Conservation (phyloP, 2,888 invertebrate species). For the Sphaerolaimus hirsutus region DNA sequence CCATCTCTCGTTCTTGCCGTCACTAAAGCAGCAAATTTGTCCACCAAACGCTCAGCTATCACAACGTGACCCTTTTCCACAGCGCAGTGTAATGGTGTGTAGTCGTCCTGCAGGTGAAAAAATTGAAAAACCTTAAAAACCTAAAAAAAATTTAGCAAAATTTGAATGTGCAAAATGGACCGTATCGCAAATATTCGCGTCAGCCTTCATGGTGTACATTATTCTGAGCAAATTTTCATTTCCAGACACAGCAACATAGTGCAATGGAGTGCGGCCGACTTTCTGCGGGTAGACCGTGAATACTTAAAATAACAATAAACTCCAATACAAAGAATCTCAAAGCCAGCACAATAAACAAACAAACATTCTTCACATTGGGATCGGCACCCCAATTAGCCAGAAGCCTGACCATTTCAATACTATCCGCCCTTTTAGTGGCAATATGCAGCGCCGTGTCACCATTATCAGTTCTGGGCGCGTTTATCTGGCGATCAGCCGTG, state of each 20-base stretch:
- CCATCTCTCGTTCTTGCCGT: slow-evolving; percentile 42
- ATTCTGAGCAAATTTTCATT: slow-evolving; percentile 81
- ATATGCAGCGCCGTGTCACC: slow-evolving; percentile 84
- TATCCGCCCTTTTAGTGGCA: slow-evolving; percentile 67
- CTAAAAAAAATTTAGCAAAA: not conserved
- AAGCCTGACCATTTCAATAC: slow-evolving; percentile 72
- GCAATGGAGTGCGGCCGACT: slow-evolving; percentile 64
- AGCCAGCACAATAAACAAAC: no score
- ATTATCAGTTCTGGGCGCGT: no score
- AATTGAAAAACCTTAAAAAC: not conserved
- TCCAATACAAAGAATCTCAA: not conserved
- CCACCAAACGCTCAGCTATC: slow-evolving; percentile 77
- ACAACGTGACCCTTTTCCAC: slow-evolving; percentile 87
- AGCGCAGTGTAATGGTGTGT: slow-evolving; percentile 86
- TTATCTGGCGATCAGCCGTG: no score
- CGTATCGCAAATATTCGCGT: slow-evolving; percentile 75
- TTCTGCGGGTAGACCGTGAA: not conserved
- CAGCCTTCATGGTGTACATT: slow-evolving; percentile 75
- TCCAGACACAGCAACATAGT: slow-evolving; percentile 80
- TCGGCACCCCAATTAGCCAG: slow-evolving; percentile 71
- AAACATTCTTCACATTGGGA: slow-evolving; percentile 65
- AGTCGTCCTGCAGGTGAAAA: slow-evolving; percentile 42
- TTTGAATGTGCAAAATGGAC: slow-evolving; percentile 31
- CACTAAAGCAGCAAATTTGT: slow-evolving; percentile 59
- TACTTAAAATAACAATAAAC: not conserved